Conservation (phyloP, 2,888 invertebrate genomes). For the Meteorus cinctellus region DNA sequence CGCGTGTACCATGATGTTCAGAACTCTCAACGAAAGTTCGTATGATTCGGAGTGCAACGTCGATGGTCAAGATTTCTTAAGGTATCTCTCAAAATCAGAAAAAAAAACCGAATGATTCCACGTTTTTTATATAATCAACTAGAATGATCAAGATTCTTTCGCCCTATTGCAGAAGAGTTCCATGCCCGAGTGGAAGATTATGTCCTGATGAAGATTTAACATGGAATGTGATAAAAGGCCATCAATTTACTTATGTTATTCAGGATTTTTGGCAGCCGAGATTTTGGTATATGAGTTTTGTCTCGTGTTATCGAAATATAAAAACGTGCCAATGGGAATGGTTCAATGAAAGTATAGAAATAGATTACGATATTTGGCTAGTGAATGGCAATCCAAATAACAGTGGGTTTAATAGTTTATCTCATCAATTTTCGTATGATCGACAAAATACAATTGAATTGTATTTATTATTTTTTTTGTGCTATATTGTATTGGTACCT, state of each 20-base stretch:
- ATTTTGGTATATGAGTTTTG: constrained; percentile 97
- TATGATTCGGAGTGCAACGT: constrained; percentile 90
- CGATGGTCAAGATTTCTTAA: constrained; percentile 84
- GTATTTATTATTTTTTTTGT: constrained; percentile 89
- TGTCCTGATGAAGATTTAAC: constrained; percentile 92
- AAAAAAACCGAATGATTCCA: too few relatives aligned
- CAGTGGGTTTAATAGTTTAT: constrained; percentile 89
- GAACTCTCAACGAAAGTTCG: constrained; percentile 85
- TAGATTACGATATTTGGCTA: constrained; percentile 94
- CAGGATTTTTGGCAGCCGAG: constrained; percentile 92
- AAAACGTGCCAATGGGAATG: constrained; percentile 90
- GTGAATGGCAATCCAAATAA: constrained; percentile 96
- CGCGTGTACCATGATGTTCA: constrained; percentile 92
- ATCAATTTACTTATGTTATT: constrained; percentile 96
- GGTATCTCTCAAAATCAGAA: constrained; percentile 54
- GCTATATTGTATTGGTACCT: constrained; percentile 89
- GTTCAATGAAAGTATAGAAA: constrained; percentile 76
- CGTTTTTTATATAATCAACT: too few relatives aligned
- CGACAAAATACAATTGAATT: constrained; percentile 93
- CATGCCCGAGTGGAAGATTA: constrained; percentile 83
- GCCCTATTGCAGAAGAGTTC: constrained; percentile 79
- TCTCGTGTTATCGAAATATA: constrained; percentile 90
- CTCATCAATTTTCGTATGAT: constrained; percentile 98
- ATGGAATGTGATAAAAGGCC: constrained; percentile 87
- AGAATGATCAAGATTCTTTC: neutral